Evolutionary conservation across 35 echinoderm and acorn worm species (phyloP).

Genomic region (Apostichopus parvimensis): DNA sequence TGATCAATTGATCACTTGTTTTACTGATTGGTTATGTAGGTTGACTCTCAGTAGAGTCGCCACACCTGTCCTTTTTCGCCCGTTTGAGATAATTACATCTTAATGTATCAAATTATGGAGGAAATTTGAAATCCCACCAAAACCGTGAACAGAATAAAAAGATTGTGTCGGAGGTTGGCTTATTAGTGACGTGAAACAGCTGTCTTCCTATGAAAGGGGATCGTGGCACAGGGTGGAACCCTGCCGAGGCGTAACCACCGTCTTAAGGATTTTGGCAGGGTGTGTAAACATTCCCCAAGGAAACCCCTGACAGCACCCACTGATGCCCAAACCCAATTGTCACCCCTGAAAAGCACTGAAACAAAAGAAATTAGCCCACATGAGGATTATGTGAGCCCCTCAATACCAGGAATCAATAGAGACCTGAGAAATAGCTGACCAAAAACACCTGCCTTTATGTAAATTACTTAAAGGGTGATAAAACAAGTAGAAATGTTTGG

Average conservation of each 20-base stretch:
- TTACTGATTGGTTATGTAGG: background rate
- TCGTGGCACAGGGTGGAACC: conserved; percentile 3
- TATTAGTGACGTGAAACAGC: conserved; percentile 33
- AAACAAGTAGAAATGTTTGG: background rate
- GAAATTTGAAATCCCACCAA: conserved; percentile 32
- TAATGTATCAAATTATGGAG: conserved; percentile 36
- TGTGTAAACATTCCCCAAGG: conserved; percentile 38
- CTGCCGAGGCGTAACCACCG: conserved; percentile 14
- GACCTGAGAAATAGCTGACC: background rate
- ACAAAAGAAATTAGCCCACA: conserved; percentile 35
- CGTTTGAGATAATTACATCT: conserved; percentile 25
- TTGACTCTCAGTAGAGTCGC: background rate
- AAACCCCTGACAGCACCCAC: background rate
- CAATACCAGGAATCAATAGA: conserved; percentile 19
- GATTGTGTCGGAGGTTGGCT: background rate
- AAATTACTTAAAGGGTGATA: background rate
- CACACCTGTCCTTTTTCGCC: conserved; percentile 16
- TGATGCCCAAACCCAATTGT: conserved; percentile 28
- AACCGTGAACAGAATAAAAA: background rate
- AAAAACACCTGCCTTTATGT: conserved; percentile 36
- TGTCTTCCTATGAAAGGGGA: conserved; percentile 2
- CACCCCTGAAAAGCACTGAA: conserved; percentile 15
- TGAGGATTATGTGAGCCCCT: conserved; percentile 7
- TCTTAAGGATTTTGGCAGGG: background rate
- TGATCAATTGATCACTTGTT: conserved; percentile 28